These are phyloP conservation scores for Caranx ignobilis DNA, from an alignment of 2,113 vertebrate genomes.

Conservation along the genomic window DNA sequence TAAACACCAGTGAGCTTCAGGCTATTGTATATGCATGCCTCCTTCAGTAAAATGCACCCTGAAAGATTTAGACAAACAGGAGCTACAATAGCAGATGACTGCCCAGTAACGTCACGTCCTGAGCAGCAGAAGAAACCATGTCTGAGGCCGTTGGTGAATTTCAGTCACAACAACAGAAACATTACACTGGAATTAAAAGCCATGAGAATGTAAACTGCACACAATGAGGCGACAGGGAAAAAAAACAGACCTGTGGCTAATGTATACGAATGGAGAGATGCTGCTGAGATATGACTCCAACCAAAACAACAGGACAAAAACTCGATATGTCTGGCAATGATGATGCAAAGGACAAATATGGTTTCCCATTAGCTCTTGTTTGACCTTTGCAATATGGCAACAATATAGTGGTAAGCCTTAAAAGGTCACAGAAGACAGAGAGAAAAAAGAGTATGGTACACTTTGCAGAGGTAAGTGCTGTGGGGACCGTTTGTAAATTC, in stretches of 20 bases:
- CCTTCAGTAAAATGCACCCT: slow-evolving; percentile 37
- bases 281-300: slow-evolving; percentile 56
- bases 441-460: slow-evolving; percentile 32
- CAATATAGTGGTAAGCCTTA: slow-evolving; percentile 64
- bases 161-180: slow-evolving; percentile 18
- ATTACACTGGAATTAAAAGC: slow-evolving; percentile 23
- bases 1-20: slow-evolving; percentile 59
- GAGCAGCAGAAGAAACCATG: background rate
- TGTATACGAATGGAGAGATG: slow-evolving; percentile 64
- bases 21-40: slow-evolving; percentile 53
- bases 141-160: slow-evolving; percentile 28
- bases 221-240: slow-evolving; percentile 31
- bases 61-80: slow-evolving; percentile 41
- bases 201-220: slow-evolving; percentile 20
- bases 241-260: slow-evolving; percentile 53
- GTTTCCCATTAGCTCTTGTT: slow-evolving; percentile 68
- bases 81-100: slow-evolving; percentile 33
- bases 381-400: slow-evolving; percentile 80
- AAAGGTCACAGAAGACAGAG: slow-evolving; percentile 79
- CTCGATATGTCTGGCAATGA: slow-evolving; percentile 74
- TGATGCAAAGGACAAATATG: slow-evolving; percentile 69
- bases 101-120: slow-evolving; percentile 17
- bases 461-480: slow-evolving; percentile 35
- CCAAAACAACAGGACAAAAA: slow-evolving; percentile 70
- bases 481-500: slow-evolving; percentile 25